Conservation (phyloP, 2,797 vertebrate species). For the Chaenodraco wilsoni region DNA sequence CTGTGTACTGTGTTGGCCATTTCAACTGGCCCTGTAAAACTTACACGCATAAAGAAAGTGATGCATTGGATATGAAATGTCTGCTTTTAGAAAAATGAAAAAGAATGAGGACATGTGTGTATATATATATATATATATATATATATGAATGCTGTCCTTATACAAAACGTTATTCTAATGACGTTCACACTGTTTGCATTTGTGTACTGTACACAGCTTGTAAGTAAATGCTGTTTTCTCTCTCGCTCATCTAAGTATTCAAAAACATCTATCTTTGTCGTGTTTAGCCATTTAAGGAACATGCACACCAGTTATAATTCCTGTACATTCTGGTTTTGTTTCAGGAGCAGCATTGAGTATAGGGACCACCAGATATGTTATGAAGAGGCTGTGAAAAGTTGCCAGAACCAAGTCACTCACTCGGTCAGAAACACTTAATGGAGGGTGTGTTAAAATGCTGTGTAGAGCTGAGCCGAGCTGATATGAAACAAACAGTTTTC, state of each 20-base stretch:
- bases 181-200: too few relatives aligned
- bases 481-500: neutral
- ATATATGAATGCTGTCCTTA: too few relatives aligned
- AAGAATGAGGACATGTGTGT: too few relatives aligned
- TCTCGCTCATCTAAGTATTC: neutral
- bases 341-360: neutral
- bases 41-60: neutral
- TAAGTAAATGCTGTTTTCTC: neutral
- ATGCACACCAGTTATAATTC: neutral
- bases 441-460: neutral
- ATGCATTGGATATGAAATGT: neutral
- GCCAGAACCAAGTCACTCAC: slow-evolving; percentile 10
- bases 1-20: neutral
- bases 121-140: too few relatives aligned
- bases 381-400: neutral
- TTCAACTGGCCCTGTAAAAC: neutral
- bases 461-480: neutral
- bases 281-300: neutral
- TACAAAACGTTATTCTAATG: too few relatives aligned
- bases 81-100: neutral
- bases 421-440: slow-evolving; percentile 1
- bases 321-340: slow-evolving; percentile 9
- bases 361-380: neutral
- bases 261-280: neutral
- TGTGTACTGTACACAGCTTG: too few relatives aligned